Base-by-base conservation (phyloP, 2,113 vertebrate species). In the Daboia siamensis region DNA sequence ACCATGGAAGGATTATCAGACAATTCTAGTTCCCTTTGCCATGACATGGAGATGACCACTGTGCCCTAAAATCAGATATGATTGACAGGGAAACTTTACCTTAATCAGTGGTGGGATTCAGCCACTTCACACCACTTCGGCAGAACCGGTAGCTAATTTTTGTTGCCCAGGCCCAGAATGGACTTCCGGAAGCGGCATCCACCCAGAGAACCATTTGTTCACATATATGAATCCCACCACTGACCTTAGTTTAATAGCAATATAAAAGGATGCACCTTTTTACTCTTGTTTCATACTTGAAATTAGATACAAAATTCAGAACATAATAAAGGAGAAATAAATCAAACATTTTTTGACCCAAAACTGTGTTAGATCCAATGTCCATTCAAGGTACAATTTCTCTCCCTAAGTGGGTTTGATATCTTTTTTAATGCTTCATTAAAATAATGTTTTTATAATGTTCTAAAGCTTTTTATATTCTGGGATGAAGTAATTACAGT, bases 401-500 rank as follows among this genome's bases (percentile, higher is more conserved):
- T n/a, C 51, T 54, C 26, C 29, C 13, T 54, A 87, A 54, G 17
- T 15, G 13, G 6, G 26, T 87, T 29, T 54, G 15, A 87, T 54
- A 51, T 54, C 26, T 87, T 54, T 87, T 80, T 80, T 20, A 80
- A 80, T 80, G 69, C 33, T 80, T 80, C 17, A 21, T 80, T 80
- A 80, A 80, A 80, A 80, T 6, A 80, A 80, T 39, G 69, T 39
- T 80, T 80, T 51, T 86, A 24, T 86, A 24, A 46, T 48, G 85
- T 29, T 86, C 24, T 48, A 51, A 51, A 29, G 11, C 46, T 86
- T 24, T 80, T 80, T 86, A 92, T 90, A 84, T 24, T 91, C 88
- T 5, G 20, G 89, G 39, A 90, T 69, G 93, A 91, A 91, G 2
- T 33, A 94, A 87, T 3, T 91, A 57, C 44, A 94, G 74, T 54